Base-by-base conservation (phyloP, 2,888 invertebrate genomes). In the Endomychus coccineus region DNA sequence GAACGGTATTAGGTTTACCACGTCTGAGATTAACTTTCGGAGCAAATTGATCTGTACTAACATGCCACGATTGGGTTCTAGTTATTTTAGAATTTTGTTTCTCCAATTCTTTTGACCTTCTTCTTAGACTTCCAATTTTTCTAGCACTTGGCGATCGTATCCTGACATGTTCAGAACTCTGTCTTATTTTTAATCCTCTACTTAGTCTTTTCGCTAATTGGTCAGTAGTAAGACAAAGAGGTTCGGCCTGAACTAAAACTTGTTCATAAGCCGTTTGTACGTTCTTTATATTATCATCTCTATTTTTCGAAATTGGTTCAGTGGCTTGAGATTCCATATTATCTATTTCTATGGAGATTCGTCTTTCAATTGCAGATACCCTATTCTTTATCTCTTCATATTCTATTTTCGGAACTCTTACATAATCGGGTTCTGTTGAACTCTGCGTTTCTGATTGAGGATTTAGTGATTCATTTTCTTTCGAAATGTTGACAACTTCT, bases 61-160 rank as follows among this genome's bases (percentile, higher is more conserved):
- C 69, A 52, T 80, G 78, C 78, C 80, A 80, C 0, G 82, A 78
- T 48, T 77, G 74, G 47, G 76, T 78, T 17, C 80, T 68, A 12
- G 71, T 69, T 15, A 78, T 61, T 61, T 71, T 72, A 43, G 47
- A 46, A 44, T 56, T 48, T 43, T 62, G 55, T 49, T 50, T 49
- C 23, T 58, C 55, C 11, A 54, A 50, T 41, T 85, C 85, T 56
- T 77, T 75, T 0, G 85, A 85, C 33, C 83, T 69, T 28, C 85
- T 70, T 53, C 84, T 67, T 47, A 86, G 73, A 5, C 74, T 77
- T 12, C 85, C 85, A 39, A 86, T 87, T 71, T 84, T 86, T 32
- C 86, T 70, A 2, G 84, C 85, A 58, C 85, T 86, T 1, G 86
- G 87, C 0, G 86, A 86, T 45, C 84, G 67, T 42, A 85, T 80